Conservation (phyloP, 2,113 vertebrate genomes). For the Aleadryas rufinucha region DNA sequence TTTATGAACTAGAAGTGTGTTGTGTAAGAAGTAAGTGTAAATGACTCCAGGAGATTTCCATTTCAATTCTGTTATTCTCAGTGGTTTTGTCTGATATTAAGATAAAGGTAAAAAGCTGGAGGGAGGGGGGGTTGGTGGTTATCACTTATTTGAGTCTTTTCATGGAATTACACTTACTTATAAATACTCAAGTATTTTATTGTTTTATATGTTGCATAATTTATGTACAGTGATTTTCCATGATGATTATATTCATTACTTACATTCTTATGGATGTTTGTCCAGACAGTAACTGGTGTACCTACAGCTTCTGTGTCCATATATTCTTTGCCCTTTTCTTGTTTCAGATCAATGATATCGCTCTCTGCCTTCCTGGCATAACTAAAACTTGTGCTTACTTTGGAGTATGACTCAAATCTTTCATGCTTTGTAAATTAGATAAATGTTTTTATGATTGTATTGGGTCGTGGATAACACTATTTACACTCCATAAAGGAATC, state of each 20-base stretch:
- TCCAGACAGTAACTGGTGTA: background rate
- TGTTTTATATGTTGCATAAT: background rate
- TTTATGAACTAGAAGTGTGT: background rate
- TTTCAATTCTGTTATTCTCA: background rate
- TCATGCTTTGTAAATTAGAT: background rate
- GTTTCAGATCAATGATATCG: background rate
- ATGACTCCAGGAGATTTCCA: background rate
- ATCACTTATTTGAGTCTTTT: background rate
- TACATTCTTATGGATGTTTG: background rate
- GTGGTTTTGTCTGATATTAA: background rate
- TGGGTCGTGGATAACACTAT: background rate
- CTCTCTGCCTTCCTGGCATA: background rate
- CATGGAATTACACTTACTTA: background rate
- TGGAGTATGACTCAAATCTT: background rate
- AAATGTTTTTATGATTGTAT: background rate
- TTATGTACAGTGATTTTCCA: background rate
- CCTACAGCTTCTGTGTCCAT: background rate
- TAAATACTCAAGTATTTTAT: background rate
- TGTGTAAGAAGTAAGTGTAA: background rate
- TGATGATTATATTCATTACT: background rate
- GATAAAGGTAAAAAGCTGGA: background rate
- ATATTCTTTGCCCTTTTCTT: background rate
- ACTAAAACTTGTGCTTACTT: background rate
- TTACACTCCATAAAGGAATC: background rate
- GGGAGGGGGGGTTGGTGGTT: fast-evolving